Conservation (phyloP, 2,888 invertebrate genomes). For the Athripsodes cinereus region DNA sequence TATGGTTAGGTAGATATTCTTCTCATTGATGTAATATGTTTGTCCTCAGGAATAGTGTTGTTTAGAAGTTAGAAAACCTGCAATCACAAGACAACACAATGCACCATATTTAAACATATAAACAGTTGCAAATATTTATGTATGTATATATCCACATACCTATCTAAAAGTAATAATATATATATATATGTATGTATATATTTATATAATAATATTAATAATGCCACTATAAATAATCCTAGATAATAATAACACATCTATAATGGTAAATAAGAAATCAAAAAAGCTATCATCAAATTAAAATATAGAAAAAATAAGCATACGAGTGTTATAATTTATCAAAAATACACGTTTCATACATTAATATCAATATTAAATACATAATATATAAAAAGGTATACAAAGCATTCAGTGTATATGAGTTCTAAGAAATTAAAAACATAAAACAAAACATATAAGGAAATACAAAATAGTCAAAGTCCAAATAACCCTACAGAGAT, state of each 20-base stretch:
- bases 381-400: background rate
- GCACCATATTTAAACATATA: background rate
- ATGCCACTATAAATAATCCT: no score
- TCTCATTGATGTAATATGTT: no score
- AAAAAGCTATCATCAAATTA: slow-evolving; percentile 3
- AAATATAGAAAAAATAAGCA: slow-evolving; percentile 7
- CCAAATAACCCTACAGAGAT: no score
- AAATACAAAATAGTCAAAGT: no score
- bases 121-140: slow-evolving; percentile 1
- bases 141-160: background rate
- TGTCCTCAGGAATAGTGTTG: no score
- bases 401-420: no score
- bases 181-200: background rate
- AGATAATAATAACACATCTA: no score
- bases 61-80: background rate
- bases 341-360: slow-evolving; percentile 1
- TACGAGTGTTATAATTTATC: slow-evolving; percentile 3
- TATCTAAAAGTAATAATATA: slow-evolving; percentile 1
- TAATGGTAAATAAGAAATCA: background rate
- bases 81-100: slow-evolving; percentile 1
- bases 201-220: no score
- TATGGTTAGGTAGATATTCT: no score
- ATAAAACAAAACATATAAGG: no score
- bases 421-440: no score
- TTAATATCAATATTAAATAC: background rate